Evolutionary conservation across 2,113 vertebrate genomes (phyloP).

Genomic region (western clawed frog (Xenopus tropicalis)): DNA sequence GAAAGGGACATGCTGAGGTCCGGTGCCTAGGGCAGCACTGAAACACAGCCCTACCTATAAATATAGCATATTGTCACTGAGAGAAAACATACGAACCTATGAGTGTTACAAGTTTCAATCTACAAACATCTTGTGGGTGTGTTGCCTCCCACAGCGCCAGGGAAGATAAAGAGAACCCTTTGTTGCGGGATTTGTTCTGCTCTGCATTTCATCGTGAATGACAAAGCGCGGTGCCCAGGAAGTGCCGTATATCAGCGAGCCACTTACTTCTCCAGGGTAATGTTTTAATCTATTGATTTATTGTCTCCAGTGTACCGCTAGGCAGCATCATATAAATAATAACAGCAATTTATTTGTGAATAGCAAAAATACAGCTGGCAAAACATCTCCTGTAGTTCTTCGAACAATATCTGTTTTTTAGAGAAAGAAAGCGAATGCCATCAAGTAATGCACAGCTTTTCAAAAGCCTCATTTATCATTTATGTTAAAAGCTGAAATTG

Average conservation of each 20-base stretch:
- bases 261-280: neutral
- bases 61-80: too few species aligned
- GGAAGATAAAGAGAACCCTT: too few species aligned
- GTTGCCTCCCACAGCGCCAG: too few species aligned
- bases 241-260: neutral
- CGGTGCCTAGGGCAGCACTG: too few species aligned
- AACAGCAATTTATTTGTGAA: neutral
- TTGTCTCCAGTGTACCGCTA: neutral
- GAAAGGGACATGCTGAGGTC: too few species aligned
- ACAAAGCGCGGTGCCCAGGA: neutral
- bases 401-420: neutral
- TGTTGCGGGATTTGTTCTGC: neutral
- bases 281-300: constrained; percentile 6
- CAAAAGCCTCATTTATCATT: neutral
- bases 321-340: neutral
- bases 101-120: too few species aligned
- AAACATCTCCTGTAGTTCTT: neutral
- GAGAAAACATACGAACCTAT: too few species aligned
- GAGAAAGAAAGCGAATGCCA: neutral
- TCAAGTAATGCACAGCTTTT: neutral
- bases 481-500: neutral
- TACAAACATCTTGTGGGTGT: too few species aligned
- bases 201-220: neutral
- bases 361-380: neutral
- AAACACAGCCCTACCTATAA: too few species aligned